These are phyloP conservation scores for Aspiorhynchus laticeps DNA, from an alignment of 2,113 vertebrate species.

Conservation along the genomic window DNA sequence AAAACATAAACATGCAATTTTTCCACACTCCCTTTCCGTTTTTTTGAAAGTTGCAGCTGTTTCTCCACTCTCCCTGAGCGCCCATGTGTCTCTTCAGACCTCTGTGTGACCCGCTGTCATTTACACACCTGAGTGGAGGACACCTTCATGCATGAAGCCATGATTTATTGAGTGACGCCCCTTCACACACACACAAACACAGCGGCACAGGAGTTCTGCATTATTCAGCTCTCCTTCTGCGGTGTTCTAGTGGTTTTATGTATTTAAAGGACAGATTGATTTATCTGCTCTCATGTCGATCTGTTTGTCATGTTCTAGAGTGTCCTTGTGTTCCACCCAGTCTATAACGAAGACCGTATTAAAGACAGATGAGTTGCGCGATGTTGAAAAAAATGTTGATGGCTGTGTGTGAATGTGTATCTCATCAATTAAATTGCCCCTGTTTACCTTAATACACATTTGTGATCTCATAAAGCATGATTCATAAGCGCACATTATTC, in stretches of 20 bases:
- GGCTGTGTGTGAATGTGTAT: not conserved
- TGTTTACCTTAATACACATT: not conserved
- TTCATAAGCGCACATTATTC: not conserved
- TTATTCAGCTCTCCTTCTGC: not conserved
- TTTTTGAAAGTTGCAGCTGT: not conserved
- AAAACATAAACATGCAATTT: not conserved
- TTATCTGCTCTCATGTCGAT: slow-evolving; percentile 38
- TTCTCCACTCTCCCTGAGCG: not conserved
- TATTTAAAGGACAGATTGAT: slow-evolving; percentile 13
- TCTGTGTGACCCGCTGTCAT: slow-evolving; percentile 17
- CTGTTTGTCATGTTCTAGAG: slow-evolving; percentile 43
- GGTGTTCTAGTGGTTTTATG: not conserved
- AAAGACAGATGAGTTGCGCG: slow-evolving; percentile 20
- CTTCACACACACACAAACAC: slow-evolving; percentile 14
- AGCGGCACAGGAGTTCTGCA: not conserved
- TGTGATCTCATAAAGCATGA: not conserved
- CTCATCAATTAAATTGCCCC: not conserved
- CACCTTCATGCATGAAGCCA: slow-evolving; percentile 8
- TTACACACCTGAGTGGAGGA: slow-evolving; percentile 11
- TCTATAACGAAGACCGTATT: slow-evolving; percentile 16
- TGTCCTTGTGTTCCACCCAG: slow-evolving; percentile 44
- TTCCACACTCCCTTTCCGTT: not conserved
- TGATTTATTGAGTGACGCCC: slow-evolving; percentile 17
- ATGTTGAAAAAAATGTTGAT: not conserved
- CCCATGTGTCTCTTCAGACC: slow-evolving; percentile 31